Percentiles rank a stretch among this genome's conserved stretches.
Evolutionary conservation across 2,113 vertebrate genomes (phyloP).

Genomic region (Mastomys natalensis): DNA sequence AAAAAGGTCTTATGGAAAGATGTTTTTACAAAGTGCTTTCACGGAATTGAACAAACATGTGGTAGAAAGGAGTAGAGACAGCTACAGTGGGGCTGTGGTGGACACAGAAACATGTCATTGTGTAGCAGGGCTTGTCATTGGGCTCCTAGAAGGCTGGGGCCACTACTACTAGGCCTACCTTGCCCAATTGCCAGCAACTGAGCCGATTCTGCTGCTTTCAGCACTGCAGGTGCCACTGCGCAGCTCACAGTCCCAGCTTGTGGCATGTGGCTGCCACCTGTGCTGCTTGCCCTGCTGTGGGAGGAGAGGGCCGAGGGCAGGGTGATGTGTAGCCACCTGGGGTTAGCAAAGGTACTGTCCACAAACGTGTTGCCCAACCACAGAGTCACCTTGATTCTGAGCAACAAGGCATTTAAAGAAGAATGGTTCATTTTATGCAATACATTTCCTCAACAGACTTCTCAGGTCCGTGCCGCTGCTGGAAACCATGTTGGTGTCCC

Average conservation of each 20-base stretch:
- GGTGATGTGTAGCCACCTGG: background rate
- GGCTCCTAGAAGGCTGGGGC: background rate
- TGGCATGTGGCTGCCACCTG: background rate
- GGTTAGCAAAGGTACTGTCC: background rate
- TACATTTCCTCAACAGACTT: background rate
- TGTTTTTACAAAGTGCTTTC: too few species aligned
- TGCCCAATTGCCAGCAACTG: background rate
- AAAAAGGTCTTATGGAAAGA: background rate
- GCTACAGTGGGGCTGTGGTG: background rate
- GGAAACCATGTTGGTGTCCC: background rate
- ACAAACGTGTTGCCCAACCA: background rate
- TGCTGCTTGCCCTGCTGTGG: background rate
- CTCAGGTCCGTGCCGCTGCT: background rate
- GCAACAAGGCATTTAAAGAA: background rate
- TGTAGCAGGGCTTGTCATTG: background rate
- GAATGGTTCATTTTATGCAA: background rate
- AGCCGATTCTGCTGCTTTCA: background rate
- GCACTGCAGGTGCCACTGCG: background rate
- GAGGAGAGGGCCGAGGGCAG: background rate
- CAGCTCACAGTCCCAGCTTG: too few species aligned
- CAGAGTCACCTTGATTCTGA: background rate
- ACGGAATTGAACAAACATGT: background rate
- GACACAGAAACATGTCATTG: background rate
- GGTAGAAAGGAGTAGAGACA: background rate
- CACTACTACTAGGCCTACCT: too few species aligned